These are phyloP conservation scores for Lates japonicus DNA, from an alignment of 2,797 vertebrate species.

Conservation along the genomic window DNA sequence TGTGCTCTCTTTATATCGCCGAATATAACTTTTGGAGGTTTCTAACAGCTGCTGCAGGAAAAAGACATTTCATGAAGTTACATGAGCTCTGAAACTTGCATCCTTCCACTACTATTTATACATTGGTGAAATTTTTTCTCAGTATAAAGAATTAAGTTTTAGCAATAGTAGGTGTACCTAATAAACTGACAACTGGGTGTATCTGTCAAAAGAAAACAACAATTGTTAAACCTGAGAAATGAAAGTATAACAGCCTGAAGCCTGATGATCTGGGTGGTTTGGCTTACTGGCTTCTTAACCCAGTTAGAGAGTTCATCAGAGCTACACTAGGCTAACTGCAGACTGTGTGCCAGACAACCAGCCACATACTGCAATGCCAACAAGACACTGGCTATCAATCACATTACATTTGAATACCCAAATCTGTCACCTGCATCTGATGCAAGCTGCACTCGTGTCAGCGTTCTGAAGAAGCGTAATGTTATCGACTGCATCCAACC, in stretches of 20 bases:
- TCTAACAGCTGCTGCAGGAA: too few relatives aligned
- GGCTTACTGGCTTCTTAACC: slow-evolving; percentile 48
- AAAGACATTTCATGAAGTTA: not conserved
- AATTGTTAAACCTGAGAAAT: not conserved
- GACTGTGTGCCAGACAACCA: not conserved
- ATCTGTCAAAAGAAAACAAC: not conserved
- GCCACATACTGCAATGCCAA: not conserved
- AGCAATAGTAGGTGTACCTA: not conserved
- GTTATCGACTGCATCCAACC: not conserved
- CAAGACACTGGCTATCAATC: not conserved
- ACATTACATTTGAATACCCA: slow-evolving; percentile 30
- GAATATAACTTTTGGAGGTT: too few relatives aligned
- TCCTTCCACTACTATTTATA: slow-evolving; percentile 1
- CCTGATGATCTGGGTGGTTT: slow-evolving; percentile 11
- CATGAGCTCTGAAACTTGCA: not conserved
- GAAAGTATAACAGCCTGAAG: slow-evolving; percentile 8
- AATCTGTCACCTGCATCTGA: slow-evolving; percentile 12
- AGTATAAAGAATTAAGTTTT: not conserved
- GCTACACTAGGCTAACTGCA: not conserved
- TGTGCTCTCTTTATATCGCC: not conserved
- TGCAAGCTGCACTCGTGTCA: slow-evolving; percentile 2
- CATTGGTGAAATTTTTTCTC: too few relatives aligned
- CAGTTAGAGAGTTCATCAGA: slow-evolving; percentile 26
- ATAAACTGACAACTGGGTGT: not conserved
- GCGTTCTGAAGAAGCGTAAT: not conserved